Evolutionary conservation across 2,113 vertebrate species (phyloP).

Genomic region (Onychorhynchus coronatus): DNA sequence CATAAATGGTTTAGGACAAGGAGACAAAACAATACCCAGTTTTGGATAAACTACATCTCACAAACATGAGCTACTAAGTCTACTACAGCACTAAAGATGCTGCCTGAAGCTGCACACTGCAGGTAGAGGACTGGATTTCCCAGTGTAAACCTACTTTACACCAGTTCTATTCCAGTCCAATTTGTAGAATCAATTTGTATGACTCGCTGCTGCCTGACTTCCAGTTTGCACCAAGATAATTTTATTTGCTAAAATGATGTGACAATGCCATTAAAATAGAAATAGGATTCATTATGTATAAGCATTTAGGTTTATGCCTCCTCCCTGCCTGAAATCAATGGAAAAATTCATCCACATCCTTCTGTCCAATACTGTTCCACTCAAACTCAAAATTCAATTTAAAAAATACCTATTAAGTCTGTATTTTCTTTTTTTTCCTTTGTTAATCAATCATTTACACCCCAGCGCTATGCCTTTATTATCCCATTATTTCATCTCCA

Average conservation of each 20-base stretch:
- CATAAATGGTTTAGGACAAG: neutral
- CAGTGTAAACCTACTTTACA: neutral
- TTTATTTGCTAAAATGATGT: neutral
- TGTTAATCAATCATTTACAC: slow-evolving; percentile 7
- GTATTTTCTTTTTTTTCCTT: neutral
- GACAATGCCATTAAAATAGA: neutral
- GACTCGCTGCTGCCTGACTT: neutral
- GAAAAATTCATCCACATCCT: neutral
- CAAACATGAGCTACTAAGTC: neutral
- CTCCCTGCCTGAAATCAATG: neutral
- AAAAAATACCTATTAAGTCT: neutral
- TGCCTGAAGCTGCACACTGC: neutral
- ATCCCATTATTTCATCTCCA: slow-evolving; percentile 10
- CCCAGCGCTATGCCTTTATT: neutral
- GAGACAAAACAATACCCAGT: neutral
- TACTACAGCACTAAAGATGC: rapidly evolving
- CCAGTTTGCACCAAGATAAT: neutral
- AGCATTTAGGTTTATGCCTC: neutral
- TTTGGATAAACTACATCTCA: neutral
- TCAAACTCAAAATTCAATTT: neutral
- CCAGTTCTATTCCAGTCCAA: neutral
- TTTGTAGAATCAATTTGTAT: neutral
- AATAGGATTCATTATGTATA: neutral
- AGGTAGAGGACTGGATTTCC: neutral
- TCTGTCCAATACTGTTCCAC: neutral